Evolutionary conservation across 2,797 vertebrate genomes (phyloP), one percentile per base, ranked within the genome.

Genomic region (Myripristis murdjan): DNA sequence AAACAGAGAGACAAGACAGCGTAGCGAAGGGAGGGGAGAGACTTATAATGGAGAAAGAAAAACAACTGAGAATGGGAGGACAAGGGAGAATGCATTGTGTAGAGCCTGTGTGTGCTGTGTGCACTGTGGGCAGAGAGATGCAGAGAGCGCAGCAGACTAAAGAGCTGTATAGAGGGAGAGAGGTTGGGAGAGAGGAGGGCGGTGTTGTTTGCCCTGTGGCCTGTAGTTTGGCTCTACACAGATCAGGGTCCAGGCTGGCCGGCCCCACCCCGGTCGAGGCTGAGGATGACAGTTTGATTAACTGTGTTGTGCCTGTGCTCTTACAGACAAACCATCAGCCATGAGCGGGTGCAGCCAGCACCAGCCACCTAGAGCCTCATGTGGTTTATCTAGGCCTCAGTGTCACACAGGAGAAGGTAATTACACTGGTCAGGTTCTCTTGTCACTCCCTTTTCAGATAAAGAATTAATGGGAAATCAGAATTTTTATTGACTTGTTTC

Each of bases 261-360:
- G 4, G 61, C 64, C n/a, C 54, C 60, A 22, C 69, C 55, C 57
- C 0, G 1, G 44, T 75, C 28, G 23, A 22, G 54, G 69, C 66
- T 49, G 31, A 53, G 55, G 47, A 62, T 86, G 89, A 89, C 81
- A 87, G 80, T 73, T 89, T 90, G 81, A 92, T 80, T 75, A 83
- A 86, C 49, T 83, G 76, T 53, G 0, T n/a, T 72, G 69, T 35
- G 63, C 74, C 66, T 83, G 31, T 62, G 70, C 69, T 65, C 70
- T 60, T 23, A 6, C 64, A 81, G 72, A 82, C 71, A 76, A 63
- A 73, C 61, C 48, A 22, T 53, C 48, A 63, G 57, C 47, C 57
- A 59, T 66, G 54, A 28, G 46, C n/a, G 49, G 67, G 39, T 12
- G 47, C 72, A n/a, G 56, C 12, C 37, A 28, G 41, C 39, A 14